Base-by-base conservation (phyloP, 2,113 vertebrate genomes). In the Poeciliopsis prolifica region DNA sequence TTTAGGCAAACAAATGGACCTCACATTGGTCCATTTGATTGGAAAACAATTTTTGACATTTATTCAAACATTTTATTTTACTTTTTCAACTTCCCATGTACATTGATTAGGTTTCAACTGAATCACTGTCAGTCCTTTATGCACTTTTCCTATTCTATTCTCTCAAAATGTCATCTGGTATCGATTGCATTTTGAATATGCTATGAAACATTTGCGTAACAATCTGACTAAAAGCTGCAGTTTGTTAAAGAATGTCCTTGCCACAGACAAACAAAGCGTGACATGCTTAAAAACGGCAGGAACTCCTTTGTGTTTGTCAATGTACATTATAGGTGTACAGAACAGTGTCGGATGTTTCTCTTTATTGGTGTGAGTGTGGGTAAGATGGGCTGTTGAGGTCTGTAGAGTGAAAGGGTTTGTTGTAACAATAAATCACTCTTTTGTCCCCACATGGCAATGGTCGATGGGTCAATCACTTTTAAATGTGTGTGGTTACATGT, bases 401-500 rank as follows among this genome's bases (percentile, higher is more conserved):
- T 70, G 44, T 40, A 28, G 28, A 61, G 19, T 70, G 61, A 75
- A 82, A 68, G 37, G 33, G 48, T 80, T 78, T 84, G 65, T 82
- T 83, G 67, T 70, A 78, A 76, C 63, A 80, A 44, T 76, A 82
- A 85, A 90, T 85, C 40, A 82, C 72, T 87, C 54, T 14, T 58
- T 65, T 83, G 74, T 82, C 72, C 65, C 51, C 60, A 65, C 68
- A 82, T 54, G 67, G 80, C 31, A 79, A 71, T 7, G 37, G 70
- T 84, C 71, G 44, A 84, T 80, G 65, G 70, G 78, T 65, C 83
- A 85, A 75, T 86, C 87, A 84, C 80, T 84, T 86, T 86, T 72
- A 75, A 87, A 83, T 82, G 72, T 77, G 70, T 80, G 65, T 79
- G 37, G 71, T 63, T 72, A 68, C 64, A 74, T 65, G 75, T 73